Conservation (phyloP, 2,113 vertebrate genomes). For the Pampusana beccarii region DNA sequence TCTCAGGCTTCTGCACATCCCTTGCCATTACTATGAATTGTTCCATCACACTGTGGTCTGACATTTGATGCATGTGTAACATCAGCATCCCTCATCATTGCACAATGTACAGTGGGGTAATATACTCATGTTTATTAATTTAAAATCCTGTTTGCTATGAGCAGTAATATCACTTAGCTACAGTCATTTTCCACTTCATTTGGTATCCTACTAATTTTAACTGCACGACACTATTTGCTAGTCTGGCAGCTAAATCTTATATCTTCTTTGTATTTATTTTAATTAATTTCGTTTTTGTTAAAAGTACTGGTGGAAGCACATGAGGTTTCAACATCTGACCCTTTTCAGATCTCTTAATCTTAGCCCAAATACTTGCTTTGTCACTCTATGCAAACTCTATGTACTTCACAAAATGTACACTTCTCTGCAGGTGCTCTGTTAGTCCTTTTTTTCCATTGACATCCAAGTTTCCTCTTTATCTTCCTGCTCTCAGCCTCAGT, state of each 20-base stretch:
- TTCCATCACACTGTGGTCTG: neutral
- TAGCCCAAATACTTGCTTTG: neutral
- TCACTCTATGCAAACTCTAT: neutral
- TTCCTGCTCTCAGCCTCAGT: neutral
- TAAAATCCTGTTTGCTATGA: slow-evolving; percentile 46
- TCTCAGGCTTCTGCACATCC: neutral
- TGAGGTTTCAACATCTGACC: neutral
- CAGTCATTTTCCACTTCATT: slow-evolving; percentile 65
- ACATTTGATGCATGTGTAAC: slow-evolving; percentile 1
- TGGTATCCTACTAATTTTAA: slow-evolving; percentile 50
- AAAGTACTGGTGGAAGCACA: neutral
- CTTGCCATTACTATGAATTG: neutral
- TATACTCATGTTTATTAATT: slow-evolving; percentile 67
- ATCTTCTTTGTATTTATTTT: neutral
- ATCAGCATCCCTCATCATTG: slow-evolving; percentile 7
- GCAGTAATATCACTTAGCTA: slow-evolving; percentile 37
- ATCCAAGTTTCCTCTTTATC: neutral
- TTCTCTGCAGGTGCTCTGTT: neutral
- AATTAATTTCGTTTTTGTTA: neutral
- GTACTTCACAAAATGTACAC: neutral
- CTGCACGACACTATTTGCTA: slow-evolving; percentile 13
- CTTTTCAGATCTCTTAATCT: neutral
- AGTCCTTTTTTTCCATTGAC: neutral
- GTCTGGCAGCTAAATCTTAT: neutral
- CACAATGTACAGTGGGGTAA: slow-evolving; percentile 9